Base-by-base conservation (phyloP, 1,140 invertebrate species). In the Drosophila littoralis region DNA sequence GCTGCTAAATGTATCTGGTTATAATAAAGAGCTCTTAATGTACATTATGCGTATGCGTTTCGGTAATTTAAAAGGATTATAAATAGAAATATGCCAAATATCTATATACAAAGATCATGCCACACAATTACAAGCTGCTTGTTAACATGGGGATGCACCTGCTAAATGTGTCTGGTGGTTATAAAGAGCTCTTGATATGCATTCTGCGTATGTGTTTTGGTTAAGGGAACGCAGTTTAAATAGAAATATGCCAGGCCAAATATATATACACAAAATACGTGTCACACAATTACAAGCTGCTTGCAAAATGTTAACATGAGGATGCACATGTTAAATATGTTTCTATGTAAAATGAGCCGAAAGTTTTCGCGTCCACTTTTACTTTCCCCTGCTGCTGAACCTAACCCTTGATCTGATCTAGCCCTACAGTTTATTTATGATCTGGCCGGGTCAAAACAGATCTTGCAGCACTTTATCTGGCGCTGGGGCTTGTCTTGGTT, bases 111-210 rank as follows among this genome's bases (percentile, higher is more conserved):
- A 43, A 43, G 15, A 8, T 8, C 42, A 13, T 43, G 13, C 15
- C 13, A 43, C 42, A 43, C 50, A 83, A 63, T 79, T 72, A 79
- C 50, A 60, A 84, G 73, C 46, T 82, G 42, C 55, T 61, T 45
- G 59, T 74, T 32, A 33, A 52, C 51, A 52, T 35, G n/a, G 17
- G 9, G 5, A 28, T 28, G 17, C 7, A 35, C 32, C 33, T 35
- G 15, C 4, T 38, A 22, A 17, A 46, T 22, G 9, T 22, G 6
- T 42, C 2, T 22, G 22, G 22, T 22, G 22, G 2, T 22, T 3
- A 22, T 22, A 22, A 22, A 3, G 22, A 22, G 1, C 22, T 22
- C 17, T 17, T 17, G 17, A 17, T 17, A 1, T 17, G 17, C 17
- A 17, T 17, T 17, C 1, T 17, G 17, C 17, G 17, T 17, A 17